Conservation (phyloP, 2,888 invertebrate species). For the Globia sparganii region DNA sequence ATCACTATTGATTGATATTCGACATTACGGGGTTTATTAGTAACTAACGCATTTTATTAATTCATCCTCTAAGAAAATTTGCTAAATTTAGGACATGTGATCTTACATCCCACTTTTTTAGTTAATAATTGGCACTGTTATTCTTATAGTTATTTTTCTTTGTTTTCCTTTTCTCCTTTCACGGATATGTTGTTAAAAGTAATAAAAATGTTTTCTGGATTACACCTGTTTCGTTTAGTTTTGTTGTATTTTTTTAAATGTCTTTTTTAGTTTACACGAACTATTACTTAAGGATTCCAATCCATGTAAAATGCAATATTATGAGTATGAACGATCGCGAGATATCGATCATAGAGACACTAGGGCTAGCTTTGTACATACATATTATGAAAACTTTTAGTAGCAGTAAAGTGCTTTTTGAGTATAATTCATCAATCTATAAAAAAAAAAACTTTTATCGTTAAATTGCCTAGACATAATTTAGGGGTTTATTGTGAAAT, state of each 20-base stretch:
- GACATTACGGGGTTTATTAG: conserved; percentile 68
- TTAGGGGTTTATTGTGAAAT: conserved; percentile 71
- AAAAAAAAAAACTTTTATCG: conserved; percentile 67
- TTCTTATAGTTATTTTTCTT: conserved; percentile 85
- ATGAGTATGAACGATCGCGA: conserved; percentile 57
- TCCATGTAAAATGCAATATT: conserved; percentile 67
- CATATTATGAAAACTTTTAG: conserved; percentile 71
- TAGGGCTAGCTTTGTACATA: conserved; percentile 80
- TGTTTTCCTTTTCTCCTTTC: conserved; percentile 81
- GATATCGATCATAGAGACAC: conserved; percentile 54
- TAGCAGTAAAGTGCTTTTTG: conserved; percentile 75
- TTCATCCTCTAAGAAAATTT: conserved; percentile 63
- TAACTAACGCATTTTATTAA: conserved; percentile 62
- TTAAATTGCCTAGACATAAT: conserved; percentile 74
- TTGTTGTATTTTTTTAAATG: conserved; percentile 69
- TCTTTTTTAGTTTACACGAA: conserved; percentile 57
- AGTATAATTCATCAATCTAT: conserved; percentile 71
- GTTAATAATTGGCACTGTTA: conserved; percentile 88
- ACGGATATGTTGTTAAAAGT: conserved; percentile 83
- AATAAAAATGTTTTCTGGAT: conserved; percentile 86
- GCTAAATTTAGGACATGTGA: conserved; percentile 70
- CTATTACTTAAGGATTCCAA: conserved; percentile 62
- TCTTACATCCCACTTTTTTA: conserved; percentile 75
- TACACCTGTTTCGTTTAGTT: conserved; percentile 82
- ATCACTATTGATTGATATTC: conserved; percentile 77